phyloP scores from a whole-genome alignment of 2,797 vertebrate genomes.

The Parauchenoglanis punctatus region DNA sequence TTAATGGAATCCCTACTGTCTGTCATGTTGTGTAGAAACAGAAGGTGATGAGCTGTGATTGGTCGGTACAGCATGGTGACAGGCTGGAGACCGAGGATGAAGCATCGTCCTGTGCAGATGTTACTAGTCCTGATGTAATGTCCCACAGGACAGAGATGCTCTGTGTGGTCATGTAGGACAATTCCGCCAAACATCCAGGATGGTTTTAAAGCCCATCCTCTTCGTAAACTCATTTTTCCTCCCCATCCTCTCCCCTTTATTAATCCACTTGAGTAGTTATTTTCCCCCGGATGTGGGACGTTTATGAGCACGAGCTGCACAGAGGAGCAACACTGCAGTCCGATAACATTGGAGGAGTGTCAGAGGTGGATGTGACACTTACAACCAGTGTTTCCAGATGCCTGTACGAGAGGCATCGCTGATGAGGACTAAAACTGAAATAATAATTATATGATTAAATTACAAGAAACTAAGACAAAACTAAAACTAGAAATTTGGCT shows the following conservation, averaged over 20 bases:
- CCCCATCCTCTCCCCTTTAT: neutral
- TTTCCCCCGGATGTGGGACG: neutral
- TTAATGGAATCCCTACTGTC: neutral
- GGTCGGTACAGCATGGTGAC: neutral
- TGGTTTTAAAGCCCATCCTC: neutral
- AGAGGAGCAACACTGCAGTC: neutral
- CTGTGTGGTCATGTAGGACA: neutral
- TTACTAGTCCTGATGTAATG: neutral
- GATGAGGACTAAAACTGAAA: neutral
- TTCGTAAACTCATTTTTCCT: constrained; percentile 2
- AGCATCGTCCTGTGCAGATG: neutral
- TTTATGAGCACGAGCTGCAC: neutral
- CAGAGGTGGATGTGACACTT: neutral
- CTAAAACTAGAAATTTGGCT: neutral
- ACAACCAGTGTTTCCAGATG: neutral
- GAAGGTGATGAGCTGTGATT: neutral
- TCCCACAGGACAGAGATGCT: neutral
- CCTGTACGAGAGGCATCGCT: neutral
- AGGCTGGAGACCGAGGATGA: neutral
- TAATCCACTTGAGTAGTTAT: constrained; percentile 3
- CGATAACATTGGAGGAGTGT: neutral
- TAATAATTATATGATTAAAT: neutral
- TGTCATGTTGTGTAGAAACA: neutral
- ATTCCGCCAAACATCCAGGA: neutral
- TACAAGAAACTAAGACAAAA: neutral